Percentiles rank a stretch among this genome's conserved stretches.
Evolutionary conservation across 2,888 invertebrate genomes (phyloP).

Genomic region (Odontothrips loti): DNA sequence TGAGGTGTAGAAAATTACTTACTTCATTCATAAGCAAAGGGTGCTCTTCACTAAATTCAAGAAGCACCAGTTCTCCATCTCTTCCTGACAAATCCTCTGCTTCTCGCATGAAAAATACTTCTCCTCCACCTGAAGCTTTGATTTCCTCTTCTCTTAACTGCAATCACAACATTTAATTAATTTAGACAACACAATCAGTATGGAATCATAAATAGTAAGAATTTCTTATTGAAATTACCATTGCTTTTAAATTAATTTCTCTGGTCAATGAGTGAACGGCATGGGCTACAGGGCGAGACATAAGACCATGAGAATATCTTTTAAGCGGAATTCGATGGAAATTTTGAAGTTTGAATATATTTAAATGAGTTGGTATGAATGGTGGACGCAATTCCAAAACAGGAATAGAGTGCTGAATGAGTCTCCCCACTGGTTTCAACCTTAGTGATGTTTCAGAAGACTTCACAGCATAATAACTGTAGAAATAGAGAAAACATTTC

Average conservation of each 20-base stretch:
- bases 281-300: constrained; percentile 64
- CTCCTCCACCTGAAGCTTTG: constrained; percentile 94
- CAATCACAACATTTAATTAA: constrained; percentile 30
- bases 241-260: constrained; percentile 87
- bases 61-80: constrained; percentile 84
- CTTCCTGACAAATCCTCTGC: constrained; percentile 89
- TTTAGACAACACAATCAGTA: not conserved
- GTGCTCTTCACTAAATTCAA: constrained; percentile 97
- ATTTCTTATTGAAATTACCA: constrained; percentile 49
- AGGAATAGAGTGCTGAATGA: constrained; percentile 96
- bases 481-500: not conserved
- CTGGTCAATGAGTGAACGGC: constrained; percentile 72
- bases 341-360: constrained; percentile 71
- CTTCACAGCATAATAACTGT: constrained; percentile 86
- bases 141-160: constrained; percentile 88
- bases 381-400: constrained; percentile 91
- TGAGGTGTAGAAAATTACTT: constrained; percentile 30
- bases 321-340: constrained; percentile 92
- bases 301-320: constrained; percentile 78
- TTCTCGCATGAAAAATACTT: constrained; percentile 98
- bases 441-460: constrained; percentile 74
- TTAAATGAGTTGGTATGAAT: constrained; percentile 92
- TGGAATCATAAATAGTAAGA: constrained; percentile 32
- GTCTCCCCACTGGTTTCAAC: constrained; percentile 80
- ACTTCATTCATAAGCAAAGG: constrained; percentile 95